A percentile compares a stretch with the other conserved stretches of the same genome.
These are phyloP conservation scores for Spilosoma lubricipeda DNA, from an alignment of 2,888 invertebrate genomes.

Conservation along the genomic window DNA sequence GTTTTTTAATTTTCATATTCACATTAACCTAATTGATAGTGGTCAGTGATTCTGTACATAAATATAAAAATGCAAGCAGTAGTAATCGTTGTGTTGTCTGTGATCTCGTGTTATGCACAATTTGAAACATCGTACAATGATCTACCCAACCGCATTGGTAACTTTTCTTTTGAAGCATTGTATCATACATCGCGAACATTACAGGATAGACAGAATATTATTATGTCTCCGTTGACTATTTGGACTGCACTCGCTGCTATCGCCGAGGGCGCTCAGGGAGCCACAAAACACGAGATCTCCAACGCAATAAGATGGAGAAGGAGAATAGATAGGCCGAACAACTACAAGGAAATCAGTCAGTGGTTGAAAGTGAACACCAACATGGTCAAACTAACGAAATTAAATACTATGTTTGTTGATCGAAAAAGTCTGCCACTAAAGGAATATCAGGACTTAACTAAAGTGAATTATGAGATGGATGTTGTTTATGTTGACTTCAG, in stretches of 20 bases:
- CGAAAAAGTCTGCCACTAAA: constrained; percentile 36
- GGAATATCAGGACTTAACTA: constrained; percentile 60
- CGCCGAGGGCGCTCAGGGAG: constrained; percentile 86
- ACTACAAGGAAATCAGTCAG: constrained; percentile 63
- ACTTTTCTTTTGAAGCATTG: constrained; percentile 77
- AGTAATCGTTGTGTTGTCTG: constrained; percentile 16
- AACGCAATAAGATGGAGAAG: constrained; percentile 62
- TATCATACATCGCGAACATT: constrained; percentile 64
- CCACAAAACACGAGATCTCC: constrained; percentile 83
- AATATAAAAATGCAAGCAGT: constrained; percentile 7
- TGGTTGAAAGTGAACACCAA: constrained; percentile 71
- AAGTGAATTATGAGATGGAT: constrained; percentile 63
- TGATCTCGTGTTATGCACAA: constrained; percentile 22
- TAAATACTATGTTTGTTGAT: constrained; percentile 75
- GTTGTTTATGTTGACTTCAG: constrained; percentile 63
- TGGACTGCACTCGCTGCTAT: constrained; percentile 88
- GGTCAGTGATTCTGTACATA: neutral
- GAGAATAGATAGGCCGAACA: constrained; percentile 44
- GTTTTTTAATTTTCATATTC: neutral
- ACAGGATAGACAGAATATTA: constrained; percentile 74
- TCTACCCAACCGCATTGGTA: constrained; percentile 74
- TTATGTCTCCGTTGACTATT: constrained; percentile 88
- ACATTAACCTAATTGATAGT: neutral
- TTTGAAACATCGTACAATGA: constrained; percentile 34
- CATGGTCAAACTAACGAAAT: constrained; percentile 69